phyloP scores from a whole-genome alignment of 1,140 invertebrate genomes.

The Lepidurus couesii region DNA sequence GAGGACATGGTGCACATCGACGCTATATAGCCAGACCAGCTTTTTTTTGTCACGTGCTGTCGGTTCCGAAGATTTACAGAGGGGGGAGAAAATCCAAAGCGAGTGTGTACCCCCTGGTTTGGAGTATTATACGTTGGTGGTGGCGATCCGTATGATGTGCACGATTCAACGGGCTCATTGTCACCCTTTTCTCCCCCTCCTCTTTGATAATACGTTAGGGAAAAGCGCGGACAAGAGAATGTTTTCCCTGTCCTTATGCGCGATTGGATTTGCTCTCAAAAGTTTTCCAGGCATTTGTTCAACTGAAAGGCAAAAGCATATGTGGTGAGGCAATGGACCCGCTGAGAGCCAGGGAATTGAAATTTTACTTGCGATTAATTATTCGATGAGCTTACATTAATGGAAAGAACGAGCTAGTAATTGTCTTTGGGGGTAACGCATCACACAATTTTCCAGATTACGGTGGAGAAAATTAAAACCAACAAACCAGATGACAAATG shows the following conservation, averaged over 20 bases:
- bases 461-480: neutral
- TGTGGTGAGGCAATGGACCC: slow-evolving; percentile 4
- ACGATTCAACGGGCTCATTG: slow-evolving; percentile 15
- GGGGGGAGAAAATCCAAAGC: neutral
- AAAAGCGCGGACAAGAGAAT: slow-evolving; percentile 5
- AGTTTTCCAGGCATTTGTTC: slow-evolving; percentile 11
- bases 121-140: slow-evolving; percentile 6
- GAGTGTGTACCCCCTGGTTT: neutral
- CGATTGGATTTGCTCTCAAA: slow-evolving; percentile 18
- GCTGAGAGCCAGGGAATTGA: slow-evolving; percentile 2
- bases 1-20: slow-evolving; percentile 3
- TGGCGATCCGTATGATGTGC: slow-evolving; percentile 20
- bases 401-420: neutral
- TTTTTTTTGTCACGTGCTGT: slow-evolving; percentile 13
- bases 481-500: neutral
- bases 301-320: slow-evolving; percentile 4
- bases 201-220: neutral
- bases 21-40: neutral
- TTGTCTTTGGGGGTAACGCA: neutral
- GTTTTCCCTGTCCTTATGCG: slow-evolving; percentile 18
- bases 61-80: slow-evolving; percentile 4
- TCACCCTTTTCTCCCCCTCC: neutral
- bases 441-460: neutral
- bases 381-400: neutral
- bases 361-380: slow-evolving; percentile 3